Evolutionary conservation across 2,113 vertebrate genomes (phyloP).

Genomic region (Carassius carassius): DNA sequence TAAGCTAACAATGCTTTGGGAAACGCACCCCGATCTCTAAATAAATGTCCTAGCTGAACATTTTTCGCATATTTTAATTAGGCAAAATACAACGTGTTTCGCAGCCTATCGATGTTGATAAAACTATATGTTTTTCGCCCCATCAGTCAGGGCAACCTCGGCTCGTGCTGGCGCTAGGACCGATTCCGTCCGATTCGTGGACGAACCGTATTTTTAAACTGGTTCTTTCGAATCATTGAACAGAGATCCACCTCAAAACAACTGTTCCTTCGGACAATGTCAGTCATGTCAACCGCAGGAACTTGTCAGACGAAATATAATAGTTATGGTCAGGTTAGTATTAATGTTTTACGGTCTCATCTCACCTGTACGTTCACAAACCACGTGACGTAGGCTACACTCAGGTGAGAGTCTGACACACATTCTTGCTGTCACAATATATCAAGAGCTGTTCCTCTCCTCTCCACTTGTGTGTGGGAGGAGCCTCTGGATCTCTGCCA

Average conservation of each 20-base stretch:
- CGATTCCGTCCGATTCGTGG: too few species aligned
- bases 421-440: conserved; percentile 35
- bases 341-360: not conserved
- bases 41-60: not conserved
- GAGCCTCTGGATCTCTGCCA: not conserved
- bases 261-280: not conserved
- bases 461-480: conserved; percentile 21
- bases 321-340: not conserved
- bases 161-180: too few species aligned
- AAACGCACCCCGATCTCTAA: too few species aligned
- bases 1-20: too few species aligned
- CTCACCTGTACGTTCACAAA: conserved; percentile 15
- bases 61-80: not conserved
- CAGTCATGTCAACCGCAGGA: not conserved
- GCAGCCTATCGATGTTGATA: too few species aligned
- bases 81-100: not conserved
- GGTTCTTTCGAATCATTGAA: not conserved
- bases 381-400: conserved; percentile 21
- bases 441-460: not conserved
- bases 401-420: conserved; percentile 42
- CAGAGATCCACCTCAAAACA: not conserved
- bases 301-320: not conserved
- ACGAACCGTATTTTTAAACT: not conserved
- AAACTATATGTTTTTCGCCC: too few species aligned
- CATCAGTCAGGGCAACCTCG: too few species aligned